These are phyloP conservation scores for Xenopus laevis DNA, from an alignment of 2,113 vertebrate genomes.

Conservation along the genomic window DNA sequence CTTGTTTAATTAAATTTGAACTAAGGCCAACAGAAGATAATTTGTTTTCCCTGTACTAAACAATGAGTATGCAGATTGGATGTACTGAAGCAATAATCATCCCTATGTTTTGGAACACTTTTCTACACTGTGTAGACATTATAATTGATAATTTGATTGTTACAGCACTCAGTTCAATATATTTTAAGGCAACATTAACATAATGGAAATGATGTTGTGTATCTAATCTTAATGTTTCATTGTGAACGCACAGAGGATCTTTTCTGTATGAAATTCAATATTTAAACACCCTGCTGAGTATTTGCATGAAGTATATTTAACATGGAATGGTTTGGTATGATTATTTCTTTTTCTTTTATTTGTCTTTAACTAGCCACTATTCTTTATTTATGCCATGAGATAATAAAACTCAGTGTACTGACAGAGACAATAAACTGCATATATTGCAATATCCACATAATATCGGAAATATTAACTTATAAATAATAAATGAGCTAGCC, in stretches of 20 bases:
- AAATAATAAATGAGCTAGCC: no score
- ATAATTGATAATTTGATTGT: slow-evolving; percentile 87
- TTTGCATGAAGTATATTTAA: slow-evolving; percentile 11
- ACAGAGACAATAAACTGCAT: no score
- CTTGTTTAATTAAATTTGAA: slow-evolving; percentile 97
- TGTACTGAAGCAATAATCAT: slow-evolving; percentile 84
- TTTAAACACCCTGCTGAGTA: slow-evolving; percentile 25
- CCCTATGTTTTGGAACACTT: slow-evolving; percentile 80
- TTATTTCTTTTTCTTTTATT: no score
- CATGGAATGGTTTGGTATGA: background rate
- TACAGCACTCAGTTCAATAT: slow-evolving; percentile 75
- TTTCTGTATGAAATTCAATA: slow-evolving; percentile 36
- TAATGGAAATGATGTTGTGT: slow-evolving; percentile 80
- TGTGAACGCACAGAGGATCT: slow-evolving; percentile 47
- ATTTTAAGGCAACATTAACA: slow-evolving; percentile 83
- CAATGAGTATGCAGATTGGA: slow-evolving; percentile 87
- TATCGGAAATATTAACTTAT: no score
- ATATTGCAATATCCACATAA: no score
- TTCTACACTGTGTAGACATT: slow-evolving; percentile 78
- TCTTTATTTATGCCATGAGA: no score
- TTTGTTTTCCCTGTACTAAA: slow-evolving; percentile 97
- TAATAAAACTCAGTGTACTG: no score
- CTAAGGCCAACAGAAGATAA: slow-evolving; percentile 89
- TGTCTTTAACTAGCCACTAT: no score
- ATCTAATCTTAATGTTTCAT: slow-evolving; percentile 71